These are phyloP conservation scores for Smithornis capensis DNA, from an alignment of 2,113 vertebrate species.

Conservation along the genomic window DNA sequence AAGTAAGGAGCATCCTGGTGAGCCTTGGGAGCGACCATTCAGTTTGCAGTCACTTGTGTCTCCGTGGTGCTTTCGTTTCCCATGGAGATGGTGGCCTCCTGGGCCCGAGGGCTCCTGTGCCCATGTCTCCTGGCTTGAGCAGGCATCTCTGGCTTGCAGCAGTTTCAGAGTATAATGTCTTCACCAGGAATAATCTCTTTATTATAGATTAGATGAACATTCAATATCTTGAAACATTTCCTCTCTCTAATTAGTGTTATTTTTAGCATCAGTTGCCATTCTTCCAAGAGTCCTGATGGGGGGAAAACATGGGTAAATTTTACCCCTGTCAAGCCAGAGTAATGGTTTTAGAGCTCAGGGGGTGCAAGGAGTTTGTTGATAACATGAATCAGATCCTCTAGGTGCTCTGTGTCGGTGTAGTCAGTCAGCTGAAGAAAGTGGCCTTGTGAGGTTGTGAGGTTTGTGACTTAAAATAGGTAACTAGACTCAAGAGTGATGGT, in stretches of 20 bases:
- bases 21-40: neutral
- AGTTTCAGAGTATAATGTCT: neutral
- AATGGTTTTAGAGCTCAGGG: neutral
- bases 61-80: rapidly evolving
- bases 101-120: neutral
- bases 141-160: neutral
- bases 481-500: neutral
- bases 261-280: neutral
- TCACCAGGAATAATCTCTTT: neutral
- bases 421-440: neutral
- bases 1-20: neutral
- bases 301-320: neutral
- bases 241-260: neutral
- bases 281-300: neutral
- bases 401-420: neutral
- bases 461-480: neutral
- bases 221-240: neutral
- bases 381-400: neutral
- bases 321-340: neutral
- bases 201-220: neutral
- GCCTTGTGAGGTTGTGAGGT: neutral
- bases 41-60: neutral
- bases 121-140: neutral
- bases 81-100: rapidly evolving
- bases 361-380: rapidly evolving